Base-by-base conservation (phyloP, 2,888 invertebrate species). In the Philhelius pedissequus region DNA sequence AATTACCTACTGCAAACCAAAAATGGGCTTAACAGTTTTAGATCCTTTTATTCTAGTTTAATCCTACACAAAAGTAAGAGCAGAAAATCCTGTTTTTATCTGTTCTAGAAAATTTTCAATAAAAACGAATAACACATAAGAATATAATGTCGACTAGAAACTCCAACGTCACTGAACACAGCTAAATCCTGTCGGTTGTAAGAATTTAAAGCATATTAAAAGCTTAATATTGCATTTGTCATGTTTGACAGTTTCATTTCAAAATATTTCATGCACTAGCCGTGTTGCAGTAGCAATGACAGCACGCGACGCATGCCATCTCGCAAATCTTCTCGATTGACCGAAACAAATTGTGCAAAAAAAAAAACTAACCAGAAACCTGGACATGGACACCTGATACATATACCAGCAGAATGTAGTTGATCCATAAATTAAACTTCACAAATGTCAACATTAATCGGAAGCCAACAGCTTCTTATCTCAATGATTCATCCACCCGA, bases 401-500 rank as follows among this genome's bases (percentile, higher is more conserved):
- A 13, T 25, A 25, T 4, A 25, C 25, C 25, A 25, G 5, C 3
- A 5, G 5, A 25, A 3, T 20, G 13, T 48, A 48, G 22, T 43
- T 25, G 13, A n/a, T 48, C 48, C 20, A 75, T 58, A 68, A 75
- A 68, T 54, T 32, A 60, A n/a, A 18, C 43, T 38, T 38, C 54
- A 30, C 5, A 35, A 66, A 48, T 50, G 70, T 52, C 77, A 73
- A 52, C 52, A 79, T 74, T 74, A 79, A 68, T 79, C 79, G 68
- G 79, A 73, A 71, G 73, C 78, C 32, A 56, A 20, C 1, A 56
- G 20, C 38, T 58, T 27, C 18, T 56, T 40, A 64, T 56, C 25
- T 45, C 58, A 54, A 48, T 56, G 71, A 66, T 73, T 64, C 64
- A 38, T 45, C 27, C 30, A 20, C 15, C 48, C 56, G 40, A 32